Percentiles rank a stretch among this genome's conserved stretches.
phyloP scores from a whole-genome alignment of 37 sponge, comb jelly and placozoan species.

The Amphimedon queenslandica region DNA sequence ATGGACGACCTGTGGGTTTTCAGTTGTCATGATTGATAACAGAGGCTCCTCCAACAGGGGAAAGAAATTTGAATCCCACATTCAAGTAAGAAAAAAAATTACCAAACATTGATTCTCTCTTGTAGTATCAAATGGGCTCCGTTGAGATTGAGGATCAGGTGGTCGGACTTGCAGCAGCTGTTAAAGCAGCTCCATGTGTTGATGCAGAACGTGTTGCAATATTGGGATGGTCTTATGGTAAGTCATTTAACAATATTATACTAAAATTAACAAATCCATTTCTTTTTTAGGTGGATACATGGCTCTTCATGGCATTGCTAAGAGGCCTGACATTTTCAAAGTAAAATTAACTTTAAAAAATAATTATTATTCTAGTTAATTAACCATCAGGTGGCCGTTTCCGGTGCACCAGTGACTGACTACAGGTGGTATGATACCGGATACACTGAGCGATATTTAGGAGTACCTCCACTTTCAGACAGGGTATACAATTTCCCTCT shows the following conservation, averaged over 20 bases:
- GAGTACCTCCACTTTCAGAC: conserved; percentile 25
- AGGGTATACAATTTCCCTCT: background rate
- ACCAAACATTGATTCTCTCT: background rate
- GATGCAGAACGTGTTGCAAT: conserved; percentile 71
- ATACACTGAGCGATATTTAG: conserved; percentile 89
- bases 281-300: conserved; percentile 71
- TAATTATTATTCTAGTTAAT: background rate
- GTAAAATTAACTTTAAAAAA: conserved; percentile 20
- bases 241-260: background rate
- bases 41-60: conserved; percentile 71
- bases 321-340: conserved; percentile 76
- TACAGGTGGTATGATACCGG: conserved; percentile 87
- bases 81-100: conserved; percentile 27
- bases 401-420: conserved; percentile 81
- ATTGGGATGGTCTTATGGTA: conserved; percentile 88
- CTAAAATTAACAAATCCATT: background rate
- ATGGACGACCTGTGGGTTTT: conserved; percentile 52
- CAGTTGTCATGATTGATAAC: conserved; percentile 78
- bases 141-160: conserved; percentile 81
- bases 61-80: conserved; percentile 51
- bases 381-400: conserved; percentile 46
- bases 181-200: conserved; percentile 32
- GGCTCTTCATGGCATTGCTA: conserved; percentile 76
- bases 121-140: conserved; percentile 29
- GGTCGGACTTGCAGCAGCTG: conserved; percentile 53